Evolutionary conservation across 2,888 invertebrate genomes (phyloP).

Genomic region (Trichopoda pennipes): DNA sequence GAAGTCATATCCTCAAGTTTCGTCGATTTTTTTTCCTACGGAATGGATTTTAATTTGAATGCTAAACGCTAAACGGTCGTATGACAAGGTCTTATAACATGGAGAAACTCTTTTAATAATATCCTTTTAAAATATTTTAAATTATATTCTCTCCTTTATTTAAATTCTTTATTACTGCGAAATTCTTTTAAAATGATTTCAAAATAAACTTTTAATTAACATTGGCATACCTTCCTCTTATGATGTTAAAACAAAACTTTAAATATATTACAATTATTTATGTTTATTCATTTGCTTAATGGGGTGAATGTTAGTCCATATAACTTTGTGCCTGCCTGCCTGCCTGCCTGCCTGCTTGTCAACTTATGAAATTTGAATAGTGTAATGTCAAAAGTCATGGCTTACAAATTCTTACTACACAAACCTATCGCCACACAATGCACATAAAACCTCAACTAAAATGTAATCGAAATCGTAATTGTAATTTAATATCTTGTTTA

Average conservation of each 20-base stretch:
- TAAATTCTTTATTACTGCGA: too few relatives aligned
- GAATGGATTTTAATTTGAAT: too few relatives aligned
- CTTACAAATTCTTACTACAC: neutral
- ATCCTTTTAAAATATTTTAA: too few relatives aligned
- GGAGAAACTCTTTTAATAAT: too few relatives aligned
- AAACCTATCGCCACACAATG: neutral
- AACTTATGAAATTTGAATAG: neutral
- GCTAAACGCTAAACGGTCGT: too few relatives aligned
- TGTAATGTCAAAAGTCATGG: conserved; percentile 26
- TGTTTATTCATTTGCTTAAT: conserved; percentile 1
- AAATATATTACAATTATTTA: conserved; percentile 2
- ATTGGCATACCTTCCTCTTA: neutral
- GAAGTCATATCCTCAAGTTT: too few relatives aligned
- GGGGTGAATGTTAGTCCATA: neutral
- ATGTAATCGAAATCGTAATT: conserved; percentile 51
- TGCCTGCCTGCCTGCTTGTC: neutral
- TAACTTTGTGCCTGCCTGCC: too few relatives aligned
- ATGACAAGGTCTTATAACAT: too few relatives aligned
- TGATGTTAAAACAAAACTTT: neutral
- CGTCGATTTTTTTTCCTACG: too few relatives aligned
- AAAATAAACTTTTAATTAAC: neutral
- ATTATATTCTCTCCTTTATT: too few relatives aligned
- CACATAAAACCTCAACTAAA: conserved; percentile 9
- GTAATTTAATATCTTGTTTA: conserved; percentile 57
- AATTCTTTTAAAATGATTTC: too few relatives aligned